Conservation (phyloP, 1,140 invertebrate genomes). For the Eriocheir sinensis region DNA sequence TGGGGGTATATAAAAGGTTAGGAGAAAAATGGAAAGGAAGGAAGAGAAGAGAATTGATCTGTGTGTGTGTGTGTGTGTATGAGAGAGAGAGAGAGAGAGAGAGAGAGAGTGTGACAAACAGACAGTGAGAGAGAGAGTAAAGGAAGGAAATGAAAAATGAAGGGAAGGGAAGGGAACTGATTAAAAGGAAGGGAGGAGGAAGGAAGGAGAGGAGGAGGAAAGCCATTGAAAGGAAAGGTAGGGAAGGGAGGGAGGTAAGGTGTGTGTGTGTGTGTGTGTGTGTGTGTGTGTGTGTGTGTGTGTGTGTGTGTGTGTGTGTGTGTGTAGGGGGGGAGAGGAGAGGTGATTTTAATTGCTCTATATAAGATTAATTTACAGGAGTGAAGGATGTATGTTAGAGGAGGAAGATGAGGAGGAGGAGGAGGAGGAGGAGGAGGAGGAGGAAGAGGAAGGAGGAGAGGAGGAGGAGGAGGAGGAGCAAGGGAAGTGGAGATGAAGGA, state of each 20-base stretch:
- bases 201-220: not conserved
- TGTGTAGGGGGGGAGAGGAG: no score
- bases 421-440: no score
- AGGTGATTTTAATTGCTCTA: no score
- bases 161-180: not conserved
- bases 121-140: slow-evolving; percentile 41
- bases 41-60: not conserved
- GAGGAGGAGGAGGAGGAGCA: no score
- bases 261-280: no score
- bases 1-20: not conserved
- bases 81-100: slow-evolving; percentile 36
- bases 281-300: no score
- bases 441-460: no score
- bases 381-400: not conserved
- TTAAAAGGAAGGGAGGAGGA: not conserved
- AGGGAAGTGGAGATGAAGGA: no score
- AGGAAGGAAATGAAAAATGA: not conserved
- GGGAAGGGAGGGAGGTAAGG: not conserved
- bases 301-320: no score
- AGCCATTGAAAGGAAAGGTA: not conserved
- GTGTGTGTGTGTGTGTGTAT: not conserved
- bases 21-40: slow-evolving; percentile 17
- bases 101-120: not conserved
- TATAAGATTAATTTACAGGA: no score
- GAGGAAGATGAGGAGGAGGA: not conserved